phyloP scores from a whole-genome alignment of 1,140 invertebrate species.

The Armadillidium nasatum region DNA sequence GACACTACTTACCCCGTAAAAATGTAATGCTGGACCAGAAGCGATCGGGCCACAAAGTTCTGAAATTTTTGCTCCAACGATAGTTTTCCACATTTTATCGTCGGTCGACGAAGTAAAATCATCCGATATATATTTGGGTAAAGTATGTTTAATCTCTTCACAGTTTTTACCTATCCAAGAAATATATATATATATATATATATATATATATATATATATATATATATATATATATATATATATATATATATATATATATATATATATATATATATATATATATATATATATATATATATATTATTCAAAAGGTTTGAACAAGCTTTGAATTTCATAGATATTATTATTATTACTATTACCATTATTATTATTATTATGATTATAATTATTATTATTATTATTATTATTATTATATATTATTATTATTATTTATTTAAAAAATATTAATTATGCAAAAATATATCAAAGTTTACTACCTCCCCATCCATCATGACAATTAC shows the following conservation, averaged over 20 bases:
- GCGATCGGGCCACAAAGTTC: slow-evolving; percentile 49
- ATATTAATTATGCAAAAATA: too few relatives aligned
- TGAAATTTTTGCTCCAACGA: slow-evolving; percentile 49
- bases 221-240: not conserved
- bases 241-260: too few relatives aligned
- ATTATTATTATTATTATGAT: too few relatives aligned
- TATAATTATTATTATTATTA: too few relatives aligned
- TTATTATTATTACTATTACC: too few relatives aligned
- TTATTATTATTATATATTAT: too few relatives aligned
- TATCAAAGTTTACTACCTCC: slow-evolving; percentile 46
- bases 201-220: not conserved
- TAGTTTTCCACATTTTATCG: slow-evolving; percentile 47
- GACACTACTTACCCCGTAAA: slow-evolving; percentile 48
- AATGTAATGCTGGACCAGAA: slow-evolving; percentile 51
- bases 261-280: too few relatives aligned
- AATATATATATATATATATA: too few relatives aligned
- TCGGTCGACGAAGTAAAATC: slow-evolving; percentile 46
- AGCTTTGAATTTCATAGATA: too few relatives aligned
- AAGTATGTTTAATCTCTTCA: slow-evolving; percentile 29
- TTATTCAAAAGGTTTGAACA: too few relatives aligned
- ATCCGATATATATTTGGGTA: slow-evolving; percentile 48
- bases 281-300: too few relatives aligned
- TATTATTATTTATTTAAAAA: too few relatives aligned
- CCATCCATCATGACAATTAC: slow-evolving; percentile 51
- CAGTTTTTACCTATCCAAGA: slow-evolving; percentile 47